These are phyloP conservation scores for Aulostomus chinensis DNA, from an alignment of 2,797 vertebrate species.

Conservation along the genomic window DNA sequence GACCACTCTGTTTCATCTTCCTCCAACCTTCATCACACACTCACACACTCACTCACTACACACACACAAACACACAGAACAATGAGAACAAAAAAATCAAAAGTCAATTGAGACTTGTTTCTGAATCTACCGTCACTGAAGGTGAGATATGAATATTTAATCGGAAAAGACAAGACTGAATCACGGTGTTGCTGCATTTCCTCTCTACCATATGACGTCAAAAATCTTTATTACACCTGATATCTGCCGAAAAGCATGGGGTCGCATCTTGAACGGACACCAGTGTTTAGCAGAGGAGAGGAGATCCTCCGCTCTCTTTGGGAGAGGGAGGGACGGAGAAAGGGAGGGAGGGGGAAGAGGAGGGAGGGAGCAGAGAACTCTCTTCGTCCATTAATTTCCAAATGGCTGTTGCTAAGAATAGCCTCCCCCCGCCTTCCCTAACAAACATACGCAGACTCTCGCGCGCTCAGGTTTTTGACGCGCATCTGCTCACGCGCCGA, in stretches of 20 bases:
- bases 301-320: background rate
- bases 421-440: constrained; percentile 62
- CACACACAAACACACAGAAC: no score
- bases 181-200: no score
- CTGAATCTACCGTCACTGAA: no score
- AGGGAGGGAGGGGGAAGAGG: constrained; percentile 23
- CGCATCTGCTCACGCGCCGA: constrained; percentile 28
- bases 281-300: constrained; percentile 11
- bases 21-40: no score
- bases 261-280: constrained; percentile 51
- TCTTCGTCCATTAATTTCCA: constrained; percentile 80
- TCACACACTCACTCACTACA: no score
- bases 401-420: constrained; percentile 82
- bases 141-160: no score
- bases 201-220: no score
- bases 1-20: background rate
- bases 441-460: constrained; percentile 60
- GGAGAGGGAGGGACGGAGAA: background rate
- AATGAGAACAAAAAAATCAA: background rate
- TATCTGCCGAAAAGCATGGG: constrained; percentile 30
- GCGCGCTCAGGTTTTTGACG: constrained; percentile 30
- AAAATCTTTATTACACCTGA: constrained; percentile 2
- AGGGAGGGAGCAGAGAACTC: constrained; percentile 46
- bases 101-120: background rate
- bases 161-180: no score